Conservation (phyloP, 2,797 vertebrate genomes). For the Pogoniulus pusillus region DNA sequence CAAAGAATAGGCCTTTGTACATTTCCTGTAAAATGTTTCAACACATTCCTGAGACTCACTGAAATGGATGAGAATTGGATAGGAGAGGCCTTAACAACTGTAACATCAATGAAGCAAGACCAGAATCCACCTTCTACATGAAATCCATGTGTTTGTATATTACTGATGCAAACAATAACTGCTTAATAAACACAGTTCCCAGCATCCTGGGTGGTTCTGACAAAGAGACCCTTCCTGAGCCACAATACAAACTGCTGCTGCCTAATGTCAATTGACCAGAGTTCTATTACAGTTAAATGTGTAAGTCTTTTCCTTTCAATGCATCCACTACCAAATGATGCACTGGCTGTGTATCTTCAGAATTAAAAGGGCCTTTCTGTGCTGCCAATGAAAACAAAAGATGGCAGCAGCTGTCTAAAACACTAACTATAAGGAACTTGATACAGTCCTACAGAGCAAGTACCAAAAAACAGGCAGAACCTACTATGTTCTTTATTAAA, state of each 20-base stretch:
- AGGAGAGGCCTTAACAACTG: neutral
- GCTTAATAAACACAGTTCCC: neutral
- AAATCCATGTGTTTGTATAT: neutral
- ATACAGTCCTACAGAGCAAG: neutral
- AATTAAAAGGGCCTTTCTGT: neutral
- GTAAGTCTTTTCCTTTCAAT: neutral
- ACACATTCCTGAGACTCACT: neutral
- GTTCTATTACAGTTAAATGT: neutral
- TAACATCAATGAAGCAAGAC: neutral
- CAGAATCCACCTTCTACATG: neutral
- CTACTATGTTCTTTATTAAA: neutral
- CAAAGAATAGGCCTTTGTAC: neutral
- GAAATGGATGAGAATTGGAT: neutral
- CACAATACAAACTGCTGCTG: neutral
- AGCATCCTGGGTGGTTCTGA: neutral
- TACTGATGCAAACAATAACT: neutral
- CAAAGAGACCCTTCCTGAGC: neutral
- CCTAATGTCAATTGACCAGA: neutral
- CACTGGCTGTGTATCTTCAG: neutral
- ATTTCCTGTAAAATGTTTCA: neutral
- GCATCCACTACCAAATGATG: neutral
- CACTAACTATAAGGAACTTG: neutral
- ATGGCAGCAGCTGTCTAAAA: neutral
- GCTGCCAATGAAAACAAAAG: neutral
- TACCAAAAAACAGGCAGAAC: neutral